Evolutionary conservation across 2,797 vertebrate species (phyloP).

Genomic region (Megaceryle alcyon): DNA sequence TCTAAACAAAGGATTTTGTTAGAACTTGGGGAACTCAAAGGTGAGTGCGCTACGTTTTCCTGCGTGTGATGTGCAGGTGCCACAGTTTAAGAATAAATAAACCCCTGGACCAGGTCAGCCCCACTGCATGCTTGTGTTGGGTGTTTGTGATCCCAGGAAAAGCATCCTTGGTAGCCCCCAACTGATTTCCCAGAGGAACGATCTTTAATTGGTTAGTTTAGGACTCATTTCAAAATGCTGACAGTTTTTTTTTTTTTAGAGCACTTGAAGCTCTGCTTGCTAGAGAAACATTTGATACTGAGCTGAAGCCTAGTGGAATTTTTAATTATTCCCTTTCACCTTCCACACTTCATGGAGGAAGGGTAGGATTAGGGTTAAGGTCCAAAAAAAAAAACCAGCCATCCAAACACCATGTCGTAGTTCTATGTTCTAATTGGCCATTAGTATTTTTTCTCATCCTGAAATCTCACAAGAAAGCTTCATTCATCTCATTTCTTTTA

Average conservation of each 20-base stretch:
- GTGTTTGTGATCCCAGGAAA: neutral
- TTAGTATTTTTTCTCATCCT: neutral
- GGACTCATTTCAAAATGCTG: neutral
- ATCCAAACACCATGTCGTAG: neutral
- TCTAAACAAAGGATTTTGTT: neutral
- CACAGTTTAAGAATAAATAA: neutral
- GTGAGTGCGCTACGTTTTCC: neutral
- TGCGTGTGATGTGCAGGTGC: neutral
- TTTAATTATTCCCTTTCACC: neutral
- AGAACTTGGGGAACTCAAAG: neutral
- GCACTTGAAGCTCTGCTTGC: neutral
- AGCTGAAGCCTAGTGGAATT: neutral
- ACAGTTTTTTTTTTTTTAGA: neutral
- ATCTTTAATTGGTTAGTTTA: neutral
- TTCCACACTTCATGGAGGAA: neutral
- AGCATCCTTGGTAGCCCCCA: neutral
- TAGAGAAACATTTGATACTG: neutral
- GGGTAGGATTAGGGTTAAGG: neutral
- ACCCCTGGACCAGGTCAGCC: neutral
- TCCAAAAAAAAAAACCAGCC: neutral
- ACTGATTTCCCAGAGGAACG: neutral
- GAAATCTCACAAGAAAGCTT: neutral
- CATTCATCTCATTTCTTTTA: neutral
- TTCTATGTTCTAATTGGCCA: neutral
- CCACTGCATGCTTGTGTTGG: neutral